phyloP scores from a whole-genome alignment of 2,888 invertebrate genomes.

The Dicyrtoma fusca region DNA sequence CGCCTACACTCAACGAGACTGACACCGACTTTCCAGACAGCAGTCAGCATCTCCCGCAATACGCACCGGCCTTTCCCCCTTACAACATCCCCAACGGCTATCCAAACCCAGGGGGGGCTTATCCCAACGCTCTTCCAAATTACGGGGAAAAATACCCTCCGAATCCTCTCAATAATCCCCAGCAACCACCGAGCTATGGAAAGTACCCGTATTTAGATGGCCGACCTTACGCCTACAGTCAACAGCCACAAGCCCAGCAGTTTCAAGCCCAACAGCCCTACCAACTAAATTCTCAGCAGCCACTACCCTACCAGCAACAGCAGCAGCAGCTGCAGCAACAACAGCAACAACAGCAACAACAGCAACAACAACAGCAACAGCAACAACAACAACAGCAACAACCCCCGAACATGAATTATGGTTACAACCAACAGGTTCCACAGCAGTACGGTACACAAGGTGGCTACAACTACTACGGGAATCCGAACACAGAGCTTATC shows the following conservation, averaged over 20 bases:
- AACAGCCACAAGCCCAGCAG: conserved; percentile 5
- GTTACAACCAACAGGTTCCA: background rate
- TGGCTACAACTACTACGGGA: conserved; percentile 10
- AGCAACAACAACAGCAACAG: conserved; percentile 2
- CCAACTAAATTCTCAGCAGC: background rate
- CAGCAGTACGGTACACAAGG: background rate
- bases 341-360: conserved; percentile 1
- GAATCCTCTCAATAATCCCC: background rate
- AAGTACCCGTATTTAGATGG: background rate
- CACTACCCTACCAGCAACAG: background rate
- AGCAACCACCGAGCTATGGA: background rate
- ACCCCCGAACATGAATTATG: background rate
- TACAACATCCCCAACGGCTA: background rate
- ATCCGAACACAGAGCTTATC: conserved; percentile 26
- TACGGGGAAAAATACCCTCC: background rate
- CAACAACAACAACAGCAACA: background rate
- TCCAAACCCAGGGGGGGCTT: background rate
- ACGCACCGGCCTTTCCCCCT: no score
- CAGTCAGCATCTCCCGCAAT: conserved; percentile 13
- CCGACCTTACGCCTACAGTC: background rate
- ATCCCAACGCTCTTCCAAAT: background rate
- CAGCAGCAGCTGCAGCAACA: conserved; percentile 8
- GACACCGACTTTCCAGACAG: background rate
- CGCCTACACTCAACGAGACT: conserved; percentile 14
- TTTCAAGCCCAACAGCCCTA: conserved; percentile 1